These are phyloP conservation scores for Melanerpes aurifrons DNA, from an alignment of 2,113 vertebrate species.

Conservation along the genomic window DNA sequence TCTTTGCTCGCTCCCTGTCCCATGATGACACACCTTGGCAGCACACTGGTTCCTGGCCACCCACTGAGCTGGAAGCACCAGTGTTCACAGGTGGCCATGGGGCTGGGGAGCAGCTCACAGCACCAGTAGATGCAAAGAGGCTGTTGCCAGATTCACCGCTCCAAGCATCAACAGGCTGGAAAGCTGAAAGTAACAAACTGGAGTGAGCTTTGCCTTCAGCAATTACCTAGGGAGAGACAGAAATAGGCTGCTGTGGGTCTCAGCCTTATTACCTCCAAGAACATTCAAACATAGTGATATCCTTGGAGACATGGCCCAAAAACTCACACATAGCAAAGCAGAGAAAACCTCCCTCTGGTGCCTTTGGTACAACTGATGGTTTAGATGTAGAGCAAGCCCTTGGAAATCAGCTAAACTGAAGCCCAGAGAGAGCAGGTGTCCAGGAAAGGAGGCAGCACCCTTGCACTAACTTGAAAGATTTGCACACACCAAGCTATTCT, in stretches of 20 bases:
- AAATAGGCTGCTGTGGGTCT: neutral
- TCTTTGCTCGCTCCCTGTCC: neutral
- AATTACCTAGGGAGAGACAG: neutral
- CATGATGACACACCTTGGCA: neutral
- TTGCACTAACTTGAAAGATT: fast-evolving
- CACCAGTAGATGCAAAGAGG: neutral
- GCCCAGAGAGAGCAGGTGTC: neutral
- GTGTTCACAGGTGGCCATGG: fast-evolving
- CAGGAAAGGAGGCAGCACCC: neutral
- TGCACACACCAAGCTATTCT: neutral
- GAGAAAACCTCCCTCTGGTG: neutral
- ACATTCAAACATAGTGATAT: neutral
- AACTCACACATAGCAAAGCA: neutral
- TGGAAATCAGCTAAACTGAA: neutral
- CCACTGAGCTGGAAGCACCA: neutral
- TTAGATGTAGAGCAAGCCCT: neutral
- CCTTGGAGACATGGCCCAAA: neutral
- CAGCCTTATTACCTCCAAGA: neutral
- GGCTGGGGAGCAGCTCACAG: neutral
- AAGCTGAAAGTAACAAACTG: neutral
- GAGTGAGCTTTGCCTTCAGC: neutral
- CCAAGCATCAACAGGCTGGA: fast-evolving
- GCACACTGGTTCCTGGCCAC: neutral
- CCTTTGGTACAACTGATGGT: neutral
- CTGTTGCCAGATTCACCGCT: neutral